These are phyloP conservation scores for Gavialis gangeticus DNA, from an alignment of 2,113 vertebrate species.

Conservation along the genomic window DNA sequence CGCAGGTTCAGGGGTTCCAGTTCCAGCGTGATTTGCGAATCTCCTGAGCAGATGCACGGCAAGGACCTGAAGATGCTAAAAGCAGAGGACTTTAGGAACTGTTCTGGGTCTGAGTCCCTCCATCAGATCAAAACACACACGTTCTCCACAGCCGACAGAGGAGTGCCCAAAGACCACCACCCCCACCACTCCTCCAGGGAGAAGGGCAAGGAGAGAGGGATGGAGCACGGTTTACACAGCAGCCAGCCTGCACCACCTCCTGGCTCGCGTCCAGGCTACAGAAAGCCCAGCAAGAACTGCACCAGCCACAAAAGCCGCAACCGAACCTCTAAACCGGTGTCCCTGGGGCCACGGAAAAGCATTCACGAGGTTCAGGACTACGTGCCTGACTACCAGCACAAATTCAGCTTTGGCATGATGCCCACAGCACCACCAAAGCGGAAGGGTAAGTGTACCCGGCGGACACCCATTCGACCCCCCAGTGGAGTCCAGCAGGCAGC, in stretches of 20 bases:
- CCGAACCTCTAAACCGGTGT: slow-evolving; percentile 76
- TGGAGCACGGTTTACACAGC: slow-evolving; percentile 71
- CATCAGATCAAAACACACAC: slow-evolving; percentile 93
- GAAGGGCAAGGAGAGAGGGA: slow-evolving; percentile 67
- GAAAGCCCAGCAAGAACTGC: slow-evolving; percentile 87
- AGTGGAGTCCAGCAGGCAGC: slow-evolving; percentile 92
- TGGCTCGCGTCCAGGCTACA: slow-evolving; percentile 80
- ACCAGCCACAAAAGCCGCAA: slow-evolving; percentile 84
- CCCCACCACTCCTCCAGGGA: slow-evolving; percentile 75
- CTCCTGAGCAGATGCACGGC: slow-evolving; percentile 81
- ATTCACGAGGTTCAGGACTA: slow-evolving; percentile 87
- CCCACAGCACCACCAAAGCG: slow-evolving; percentile 74
- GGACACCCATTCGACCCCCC: slow-evolving; percentile 86
- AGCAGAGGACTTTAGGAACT: slow-evolving; percentile 91
- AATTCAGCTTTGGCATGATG: slow-evolving; percentile 78
- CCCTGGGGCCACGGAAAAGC: slow-evolving; percentile 81
- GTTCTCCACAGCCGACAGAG: slow-evolving; percentile 86
- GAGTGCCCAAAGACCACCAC: slow-evolving; percentile 86
- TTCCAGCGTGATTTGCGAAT: slow-evolving; percentile 85
- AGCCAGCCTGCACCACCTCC: slow-evolving; percentile 71
- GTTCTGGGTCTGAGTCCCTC: slow-evolving; percentile 89
- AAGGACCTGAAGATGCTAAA: slow-evolving; percentile 90
- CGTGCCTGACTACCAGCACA: slow-evolving; percentile 82
- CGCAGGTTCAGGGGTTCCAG: slow-evolving; percentile 92
- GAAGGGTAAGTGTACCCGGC: slow-evolving; percentile 85